Base-by-base conservation (phyloP, 2,113 vertebrate genomes). In the Mirza zaza region DNA sequence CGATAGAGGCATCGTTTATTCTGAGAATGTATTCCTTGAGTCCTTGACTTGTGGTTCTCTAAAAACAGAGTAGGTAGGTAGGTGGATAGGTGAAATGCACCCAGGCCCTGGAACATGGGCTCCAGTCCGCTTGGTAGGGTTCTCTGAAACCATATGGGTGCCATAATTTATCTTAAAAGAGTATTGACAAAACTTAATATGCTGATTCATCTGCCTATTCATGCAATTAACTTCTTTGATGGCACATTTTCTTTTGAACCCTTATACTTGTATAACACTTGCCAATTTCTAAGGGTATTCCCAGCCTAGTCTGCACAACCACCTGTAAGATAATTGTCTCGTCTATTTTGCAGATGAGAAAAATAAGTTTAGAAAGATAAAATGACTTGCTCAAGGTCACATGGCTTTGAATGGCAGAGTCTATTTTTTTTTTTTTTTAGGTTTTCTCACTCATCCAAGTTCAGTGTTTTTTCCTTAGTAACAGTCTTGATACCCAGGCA, bases 341-440 rank as follows among this genome's bases (percentile, higher is more conserved):
- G n/a, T 21, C 20, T 61, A 8, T 20, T 95, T 63, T 75, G 34
- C 89, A 75, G 48, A 79, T 70, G 73, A 95, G 79, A 61, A 59
- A 94, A 92, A 68, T 12, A 55, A n/a, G 3, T 84, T 91, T 59
- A 67, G 48, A 45, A 85, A 88, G 57, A 84, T 36, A 32, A 94
- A 84, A 70, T 11, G n/a, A 45, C 39, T 88, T 50, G 67, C 34
- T 89, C 6, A 42, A 32, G 8, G 76, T 90, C 75, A 29, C 17
- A 8, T 59, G 55, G 52, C 81, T 90, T 84, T 65, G 76, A 36
- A 45, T 48, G 76, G 52, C 39, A 85, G 23, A 59, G 14, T 20
- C 21, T 3, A 7, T 90, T 39, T 76, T 90, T 39, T 76, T 55
- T 50, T 59, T 55, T 50, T 59, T 57, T 9, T 25, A 50, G 27